Evolutionary conservation across 2,888 invertebrate species (phyloP).

Genomic region (Coleophora flavipennella): DNA sequence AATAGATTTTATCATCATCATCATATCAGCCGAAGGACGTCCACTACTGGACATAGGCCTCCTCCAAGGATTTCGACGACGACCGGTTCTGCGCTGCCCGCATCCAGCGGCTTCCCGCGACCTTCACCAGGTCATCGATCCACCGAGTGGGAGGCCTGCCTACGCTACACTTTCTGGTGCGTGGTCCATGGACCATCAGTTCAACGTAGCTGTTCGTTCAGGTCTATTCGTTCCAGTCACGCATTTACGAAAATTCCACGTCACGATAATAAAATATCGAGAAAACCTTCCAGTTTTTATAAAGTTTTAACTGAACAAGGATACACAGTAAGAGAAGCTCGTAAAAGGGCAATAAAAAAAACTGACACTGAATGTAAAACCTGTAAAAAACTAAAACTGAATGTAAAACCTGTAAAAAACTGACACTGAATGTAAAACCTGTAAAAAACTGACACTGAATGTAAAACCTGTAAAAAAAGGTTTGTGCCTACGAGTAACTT

Average conservation of each 20-base stretch:
- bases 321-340: not conserved
- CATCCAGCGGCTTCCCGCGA: too few relatives aligned
- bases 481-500: not conserved
- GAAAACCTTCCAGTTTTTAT: constrained; percentile 3
- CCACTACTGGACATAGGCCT: too few relatives aligned
- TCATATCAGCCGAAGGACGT: too few relatives aligned
- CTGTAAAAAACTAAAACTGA: not conserved
- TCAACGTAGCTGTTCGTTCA: not conserved
- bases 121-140: too few relatives aligned
- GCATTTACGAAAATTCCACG: constrained; percentile 1
- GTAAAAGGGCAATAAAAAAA: not conserved
- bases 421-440: constrained; percentile 2
- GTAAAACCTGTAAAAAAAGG: constrained; percentile 1
- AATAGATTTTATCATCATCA: too few relatives aligned
- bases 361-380: constrained; percentile 2
- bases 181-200: not conserved
- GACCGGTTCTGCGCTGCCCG: too few relatives aligned
- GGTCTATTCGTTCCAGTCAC: not conserved
- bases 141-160: too few relatives aligned
- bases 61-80: too few relatives aligned
- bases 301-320: constrained; percentile 2
- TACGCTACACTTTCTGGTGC: too few relatives aligned
- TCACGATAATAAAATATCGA: not conserved
- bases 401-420: not conserved
- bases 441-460: not conserved